Conservation (phyloP, 1,140 invertebrate species). For the Oncopodura yosiiana region DNA sequence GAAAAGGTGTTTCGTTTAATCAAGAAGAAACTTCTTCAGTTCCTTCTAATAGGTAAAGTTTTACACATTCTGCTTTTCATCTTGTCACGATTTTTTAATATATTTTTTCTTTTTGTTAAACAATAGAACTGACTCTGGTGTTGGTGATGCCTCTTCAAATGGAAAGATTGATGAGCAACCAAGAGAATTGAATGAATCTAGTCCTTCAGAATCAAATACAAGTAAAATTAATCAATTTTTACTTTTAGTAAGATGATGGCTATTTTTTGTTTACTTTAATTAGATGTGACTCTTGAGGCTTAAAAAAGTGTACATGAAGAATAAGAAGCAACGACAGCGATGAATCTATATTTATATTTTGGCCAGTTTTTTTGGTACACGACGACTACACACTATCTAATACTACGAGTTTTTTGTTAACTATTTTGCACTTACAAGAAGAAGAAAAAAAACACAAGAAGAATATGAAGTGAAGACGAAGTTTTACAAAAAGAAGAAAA, state of each 20-base stretch:
- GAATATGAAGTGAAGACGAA: too few species aligned
- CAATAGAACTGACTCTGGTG: not conserved
- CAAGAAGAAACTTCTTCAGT: not conserved
- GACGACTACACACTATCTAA: not conserved
- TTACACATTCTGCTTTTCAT: not conserved
- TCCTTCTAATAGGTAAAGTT: conserved; percentile 1
- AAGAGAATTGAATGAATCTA: conserved; percentile 16
- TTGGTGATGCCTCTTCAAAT: not conserved
- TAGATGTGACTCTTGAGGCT: conserved; percentile 17
- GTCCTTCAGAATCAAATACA: not conserved
- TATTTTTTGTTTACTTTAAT: conserved; percentile 3
- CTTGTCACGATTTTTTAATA: not conserved
- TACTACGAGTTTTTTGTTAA: too few species aligned
- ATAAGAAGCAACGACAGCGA: not conserved
- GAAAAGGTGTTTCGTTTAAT: conserved; percentile 19
- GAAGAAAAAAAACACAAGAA: too few species aligned
- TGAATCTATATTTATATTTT: conserved; percentile 15
- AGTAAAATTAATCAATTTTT: not conserved
- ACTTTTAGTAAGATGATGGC: not conserved
- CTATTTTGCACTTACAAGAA: too few species aligned
- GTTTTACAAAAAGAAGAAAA: too few species aligned
- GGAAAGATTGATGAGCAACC: not conserved
- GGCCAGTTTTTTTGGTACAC: conserved; percentile 21
- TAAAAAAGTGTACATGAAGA: conserved; percentile 3
- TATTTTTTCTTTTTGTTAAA: not conserved